Conservation (phyloP, 2,113 vertebrate genomes). For the Asarcornis scutulata region DNA sequence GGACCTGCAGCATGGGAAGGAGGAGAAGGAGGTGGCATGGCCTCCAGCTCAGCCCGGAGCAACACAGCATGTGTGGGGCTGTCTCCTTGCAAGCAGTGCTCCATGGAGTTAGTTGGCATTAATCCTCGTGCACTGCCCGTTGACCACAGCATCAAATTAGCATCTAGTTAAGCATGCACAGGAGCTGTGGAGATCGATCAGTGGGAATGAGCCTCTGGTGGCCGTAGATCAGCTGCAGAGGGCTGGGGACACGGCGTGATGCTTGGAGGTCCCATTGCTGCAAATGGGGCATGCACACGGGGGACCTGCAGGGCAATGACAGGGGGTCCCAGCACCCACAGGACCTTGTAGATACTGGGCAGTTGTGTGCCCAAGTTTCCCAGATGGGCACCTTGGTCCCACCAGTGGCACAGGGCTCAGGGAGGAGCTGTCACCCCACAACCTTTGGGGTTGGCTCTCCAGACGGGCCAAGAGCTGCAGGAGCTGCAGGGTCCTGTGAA, state of each 20-base stretch:
- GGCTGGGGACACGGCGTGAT: neutral
- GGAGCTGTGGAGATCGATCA: neutral
- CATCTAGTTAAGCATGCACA: neutral
- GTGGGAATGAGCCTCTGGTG: neutral
- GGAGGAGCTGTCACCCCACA: neutral
- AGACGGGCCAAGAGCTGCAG: neutral
- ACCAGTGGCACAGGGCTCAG: no score
- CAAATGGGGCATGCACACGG: accelerated
- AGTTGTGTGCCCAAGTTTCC: neutral
- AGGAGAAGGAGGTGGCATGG: neutral
- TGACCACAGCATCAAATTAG: constrained; percentile 30
- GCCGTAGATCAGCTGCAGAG: neutral
- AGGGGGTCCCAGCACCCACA: accelerated
- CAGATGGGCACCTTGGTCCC: neutral
- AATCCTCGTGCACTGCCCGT: neutral
- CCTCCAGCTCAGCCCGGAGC: neutral
- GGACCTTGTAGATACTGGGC: neutral
- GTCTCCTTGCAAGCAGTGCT: neutral
- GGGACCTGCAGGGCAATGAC: accelerated
- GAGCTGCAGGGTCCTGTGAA: neutral
- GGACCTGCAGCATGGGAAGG: neutral
- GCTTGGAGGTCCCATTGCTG: neutral
- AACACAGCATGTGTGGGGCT: accelerated
- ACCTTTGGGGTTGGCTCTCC: neutral
- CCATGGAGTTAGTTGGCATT: neutral